Conservation (phyloP, 2,888 invertebrate species). For the Plebejus anna region DNA sequence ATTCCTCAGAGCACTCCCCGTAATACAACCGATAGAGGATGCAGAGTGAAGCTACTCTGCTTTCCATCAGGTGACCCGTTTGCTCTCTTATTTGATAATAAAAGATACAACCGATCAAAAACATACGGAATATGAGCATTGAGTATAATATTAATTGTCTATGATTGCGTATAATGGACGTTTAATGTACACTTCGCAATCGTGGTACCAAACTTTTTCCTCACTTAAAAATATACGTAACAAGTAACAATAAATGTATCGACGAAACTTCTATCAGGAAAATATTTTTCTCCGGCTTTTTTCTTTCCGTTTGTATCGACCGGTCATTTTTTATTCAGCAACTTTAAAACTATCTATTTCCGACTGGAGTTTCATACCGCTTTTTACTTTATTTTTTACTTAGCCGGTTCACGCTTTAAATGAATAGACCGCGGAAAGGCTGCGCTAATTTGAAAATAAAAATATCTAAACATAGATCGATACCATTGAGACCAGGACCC, state of each 20-base stretch:
- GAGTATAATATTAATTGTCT: too few relatives aligned
- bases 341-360: slow-evolving; percentile 21
- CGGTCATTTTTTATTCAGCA: slow-evolving; percentile 26
- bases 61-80: too few relatives aligned
- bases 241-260: background rate
- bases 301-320: slow-evolving; percentile 18
- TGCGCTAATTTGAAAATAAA: slow-evolving; percentile 18
- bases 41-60: too few relatives aligned
- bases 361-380: slow-evolving; percentile 2
- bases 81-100: too few relatives aligned
- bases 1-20: too few relatives aligned
- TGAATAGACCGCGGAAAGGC: background rate
- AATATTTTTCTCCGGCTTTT: background rate
- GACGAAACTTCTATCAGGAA: background rate
- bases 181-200: background rate
- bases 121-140: too few relatives aligned
- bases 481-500: background rate
- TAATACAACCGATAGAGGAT: too few relatives aligned
- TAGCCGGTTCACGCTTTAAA: slow-evolving; percentile 10
- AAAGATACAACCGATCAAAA: too few relatives aligned
- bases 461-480: background rate
- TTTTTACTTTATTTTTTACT: slow-evolving; percentile 17
- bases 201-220: background rate
- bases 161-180: too few relatives aligned
- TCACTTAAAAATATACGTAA: background rate